Evolutionary conservation across 2,113 vertebrate species (phyloP).

Genomic region (Cyanoramphus novaezelandiae): DNA sequence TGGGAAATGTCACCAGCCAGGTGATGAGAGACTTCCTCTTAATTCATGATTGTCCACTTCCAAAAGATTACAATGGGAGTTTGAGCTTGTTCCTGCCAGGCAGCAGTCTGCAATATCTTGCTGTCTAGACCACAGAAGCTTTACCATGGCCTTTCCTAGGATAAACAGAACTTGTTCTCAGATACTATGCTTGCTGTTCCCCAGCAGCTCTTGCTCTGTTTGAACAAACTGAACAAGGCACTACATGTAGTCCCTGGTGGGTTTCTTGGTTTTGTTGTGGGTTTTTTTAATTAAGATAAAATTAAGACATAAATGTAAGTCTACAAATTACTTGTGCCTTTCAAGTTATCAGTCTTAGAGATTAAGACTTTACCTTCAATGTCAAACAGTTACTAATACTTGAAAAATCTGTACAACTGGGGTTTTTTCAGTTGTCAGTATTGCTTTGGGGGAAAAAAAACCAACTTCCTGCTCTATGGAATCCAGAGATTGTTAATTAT

Average conservation of each 20-base stretch:
- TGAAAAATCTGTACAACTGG: background rate
- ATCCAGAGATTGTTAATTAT: background rate
- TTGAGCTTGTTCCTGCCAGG: background rate
- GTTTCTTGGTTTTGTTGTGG: background rate
- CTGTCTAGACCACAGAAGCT: background rate
- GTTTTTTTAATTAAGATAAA: background rate
- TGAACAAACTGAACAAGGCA: background rate
- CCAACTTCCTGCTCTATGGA: background rate
- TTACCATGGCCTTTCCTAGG: background rate
- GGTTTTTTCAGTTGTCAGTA: background rate
- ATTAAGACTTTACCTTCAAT: background rate
- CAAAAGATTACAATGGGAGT: background rate
- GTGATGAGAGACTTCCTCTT: background rate
- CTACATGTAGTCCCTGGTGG: background rate
- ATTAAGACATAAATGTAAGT: background rate
- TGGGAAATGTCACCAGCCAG: background rate
- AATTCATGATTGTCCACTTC: background rate
- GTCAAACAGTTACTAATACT: background rate
- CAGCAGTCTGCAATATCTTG: background rate
- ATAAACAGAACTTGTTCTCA: background rate
- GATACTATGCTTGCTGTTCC: background rate
- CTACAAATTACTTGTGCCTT: background rate
- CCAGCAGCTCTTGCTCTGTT: background rate
- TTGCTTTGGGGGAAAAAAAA: background rate
- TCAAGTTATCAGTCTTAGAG: background rate